These are phyloP conservation scores for Arion vulgaris DNA, from an alignment of 1,140 invertebrate species.

Conservation along the genomic window DNA sequence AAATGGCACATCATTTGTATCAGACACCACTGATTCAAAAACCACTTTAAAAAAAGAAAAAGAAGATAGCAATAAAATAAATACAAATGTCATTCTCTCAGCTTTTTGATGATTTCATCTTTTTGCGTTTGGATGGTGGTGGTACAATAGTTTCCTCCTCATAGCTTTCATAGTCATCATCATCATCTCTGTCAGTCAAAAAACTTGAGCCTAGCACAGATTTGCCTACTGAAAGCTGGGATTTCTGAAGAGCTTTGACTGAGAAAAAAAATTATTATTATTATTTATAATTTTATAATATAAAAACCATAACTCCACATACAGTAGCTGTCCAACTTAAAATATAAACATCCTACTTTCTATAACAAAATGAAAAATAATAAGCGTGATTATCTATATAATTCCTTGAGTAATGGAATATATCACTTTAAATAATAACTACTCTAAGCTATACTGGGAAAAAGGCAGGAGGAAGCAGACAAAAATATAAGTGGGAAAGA, in stretches of 20 bases:
- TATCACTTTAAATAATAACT: too few relatives aligned
- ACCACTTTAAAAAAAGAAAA: background rate
- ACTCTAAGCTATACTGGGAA: too few relatives aligned
- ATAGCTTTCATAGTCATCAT: conserved; percentile 24
- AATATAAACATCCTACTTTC: too few relatives aligned
- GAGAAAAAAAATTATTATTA: background rate
- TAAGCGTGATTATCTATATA: too few relatives aligned
- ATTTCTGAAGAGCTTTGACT: conserved; percentile 37
- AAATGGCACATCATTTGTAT: conserved; percentile 13
- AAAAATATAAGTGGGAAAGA: too few relatives aligned
- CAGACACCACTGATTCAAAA: background rate
- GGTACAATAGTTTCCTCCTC: conserved; percentile 18
- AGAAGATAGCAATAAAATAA: background rate
- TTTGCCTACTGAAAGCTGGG: conserved; percentile 23
- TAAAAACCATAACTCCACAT: too few relatives aligned
- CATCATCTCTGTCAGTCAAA: conserved; percentile 16
- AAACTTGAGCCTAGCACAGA: conserved; percentile 15
- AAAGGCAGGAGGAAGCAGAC: too few relatives aligned
- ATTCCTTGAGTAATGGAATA: too few relatives aligned
- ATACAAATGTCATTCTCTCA: background rate
- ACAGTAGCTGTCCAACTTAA: too few relatives aligned
- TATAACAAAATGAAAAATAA: too few relatives aligned
- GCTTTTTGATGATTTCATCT: conserved; percentile 15
- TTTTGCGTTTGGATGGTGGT: conserved; percentile 34
- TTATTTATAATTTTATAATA: too few relatives aligned